phyloP scores from a whole-genome alignment of 2,888 invertebrate genomes.

The Chaitophorus viminalis region DNA sequence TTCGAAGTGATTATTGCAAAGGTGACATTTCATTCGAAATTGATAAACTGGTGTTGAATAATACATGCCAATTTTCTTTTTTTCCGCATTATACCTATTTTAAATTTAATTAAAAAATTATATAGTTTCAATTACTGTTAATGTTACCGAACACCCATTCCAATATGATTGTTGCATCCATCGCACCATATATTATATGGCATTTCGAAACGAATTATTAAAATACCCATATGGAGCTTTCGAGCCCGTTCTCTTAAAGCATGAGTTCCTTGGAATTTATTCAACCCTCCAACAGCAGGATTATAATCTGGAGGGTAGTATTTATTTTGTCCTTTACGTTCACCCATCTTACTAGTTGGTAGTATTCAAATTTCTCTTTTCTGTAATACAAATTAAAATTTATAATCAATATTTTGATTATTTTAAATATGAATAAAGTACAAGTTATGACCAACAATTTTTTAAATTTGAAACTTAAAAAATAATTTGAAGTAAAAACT shows the following conservation, averaged over 20 bases:
- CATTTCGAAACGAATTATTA: conserved; percentile 98
- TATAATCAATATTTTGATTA: background rate
- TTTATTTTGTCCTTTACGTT: conserved; percentile 96
- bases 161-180: conserved; percentile 97
- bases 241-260: conserved; percentile 94
- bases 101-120: background rate
- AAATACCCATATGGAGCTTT: conserved; percentile 94
- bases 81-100: conserved; percentile 90
- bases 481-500: too few species aligned
- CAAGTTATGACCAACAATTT: too few species aligned
- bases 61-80: conserved; percentile 95
- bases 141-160: conserved; percentile 89
- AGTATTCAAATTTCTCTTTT: background rate
- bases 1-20: conserved; percentile 96
- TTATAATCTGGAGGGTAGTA: conserved; percentile 99
- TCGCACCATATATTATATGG: conserved; percentile 99
- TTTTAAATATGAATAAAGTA: too few species aligned
- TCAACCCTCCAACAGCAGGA: conserved; percentile 92
- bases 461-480: too few species aligned
- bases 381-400: conserved; percentile 15
- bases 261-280: conserved; percentile 90
- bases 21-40: conserved; percentile 98
- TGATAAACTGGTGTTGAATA: conserved; percentile 97
- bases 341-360: conserved; percentile 78
- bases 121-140: background rate